These are phyloP conservation scores for Philaethria dido DNA, from an alignment of 2,888 invertebrate genomes.

Conservation along the genomic window DNA sequence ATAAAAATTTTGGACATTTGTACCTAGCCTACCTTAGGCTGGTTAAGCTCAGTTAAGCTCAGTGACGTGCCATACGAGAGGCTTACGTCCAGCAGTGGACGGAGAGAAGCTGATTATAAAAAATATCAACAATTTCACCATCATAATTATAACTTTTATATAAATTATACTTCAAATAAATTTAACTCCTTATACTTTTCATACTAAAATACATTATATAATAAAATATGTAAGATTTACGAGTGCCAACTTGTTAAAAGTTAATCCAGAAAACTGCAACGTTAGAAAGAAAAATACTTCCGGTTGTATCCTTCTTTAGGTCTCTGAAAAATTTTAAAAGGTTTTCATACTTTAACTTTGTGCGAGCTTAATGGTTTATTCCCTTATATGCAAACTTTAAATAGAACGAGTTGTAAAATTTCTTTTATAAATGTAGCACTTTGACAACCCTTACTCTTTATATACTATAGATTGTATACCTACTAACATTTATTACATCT, in stretches of 20 bases:
- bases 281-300: constrained; percentile 16
- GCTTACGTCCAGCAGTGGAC: too few relatives aligned
- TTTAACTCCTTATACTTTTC: background rate
- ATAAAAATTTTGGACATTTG: too few relatives aligned
- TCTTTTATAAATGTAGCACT: background rate
- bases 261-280: constrained; percentile 10
- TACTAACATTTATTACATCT: background rate
- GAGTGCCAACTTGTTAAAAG: constrained; percentile 20
- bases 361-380: constrained; percentile 1
- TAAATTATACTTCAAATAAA: too few relatives aligned
- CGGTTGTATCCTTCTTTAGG: constrained; percentile 10
- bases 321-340: constrained; percentile 15
- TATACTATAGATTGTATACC: background rate
- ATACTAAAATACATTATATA: background rate
- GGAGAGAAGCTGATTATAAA: too few relatives aligned
- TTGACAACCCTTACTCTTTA: background rate
- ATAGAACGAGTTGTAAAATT: constrained; percentile 1
- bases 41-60: too few relatives aligned
- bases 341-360: constrained; percentile 19
- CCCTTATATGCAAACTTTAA: constrained; percentile 8
- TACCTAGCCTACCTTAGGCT: too few relatives aligned
- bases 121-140: too few relatives aligned
- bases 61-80: too few relatives aligned
- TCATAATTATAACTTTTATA: too few relatives aligned
- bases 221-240: background rate